phyloP scores from a whole-genome alignment of 2,113 vertebrate genomes.

The Ammodytes dubius region DNA sequence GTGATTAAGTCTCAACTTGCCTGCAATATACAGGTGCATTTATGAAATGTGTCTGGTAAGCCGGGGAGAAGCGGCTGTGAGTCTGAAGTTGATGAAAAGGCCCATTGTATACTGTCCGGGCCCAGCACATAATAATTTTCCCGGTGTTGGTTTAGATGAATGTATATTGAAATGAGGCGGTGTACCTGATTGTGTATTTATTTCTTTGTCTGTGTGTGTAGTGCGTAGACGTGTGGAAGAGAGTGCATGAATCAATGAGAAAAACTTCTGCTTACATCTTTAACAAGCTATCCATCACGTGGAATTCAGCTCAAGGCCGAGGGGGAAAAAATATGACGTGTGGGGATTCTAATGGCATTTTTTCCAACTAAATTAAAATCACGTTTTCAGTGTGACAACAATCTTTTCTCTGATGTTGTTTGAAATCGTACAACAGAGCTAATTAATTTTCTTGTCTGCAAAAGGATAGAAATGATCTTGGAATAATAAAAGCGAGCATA shows the following conservation, averaged over 20 bases:
- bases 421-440: constrained; percentile 55
- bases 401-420: constrained; percentile 41
- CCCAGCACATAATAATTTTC: constrained; percentile 22
- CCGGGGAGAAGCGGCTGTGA: constrained; percentile 22
- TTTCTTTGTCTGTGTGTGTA: background rate
- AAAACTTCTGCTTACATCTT: constrained; percentile 43
- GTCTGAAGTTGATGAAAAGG: constrained; percentile 56
- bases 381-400: constrained; percentile 41
- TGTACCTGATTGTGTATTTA: background rate
- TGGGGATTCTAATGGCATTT: constrained; percentile 48
- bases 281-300: constrained; percentile 49
- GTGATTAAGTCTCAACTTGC: constrained; percentile 37
- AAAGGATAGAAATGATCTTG: constrained; percentile 43
- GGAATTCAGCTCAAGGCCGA: constrained; percentile 29
- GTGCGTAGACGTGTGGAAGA: constrained; percentile 11
- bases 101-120: constrained; percentile 38
- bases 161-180: constrained; percentile 38
- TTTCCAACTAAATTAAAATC: constrained; percentile 56
- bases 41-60: constrained; percentile 5
- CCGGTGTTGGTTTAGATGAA: constrained; percentile 65
- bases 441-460: constrained; percentile 39
- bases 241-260: constrained; percentile 52
- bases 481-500: constrained; percentile 34
- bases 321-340: constrained; percentile 17
- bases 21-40: constrained; percentile 5